Evolutionary conservation across 2,113 vertebrate genomes (phyloP), one percentile per base, ranked within the genome.

Genomic region (Lutjanus erythropterus): DNA sequence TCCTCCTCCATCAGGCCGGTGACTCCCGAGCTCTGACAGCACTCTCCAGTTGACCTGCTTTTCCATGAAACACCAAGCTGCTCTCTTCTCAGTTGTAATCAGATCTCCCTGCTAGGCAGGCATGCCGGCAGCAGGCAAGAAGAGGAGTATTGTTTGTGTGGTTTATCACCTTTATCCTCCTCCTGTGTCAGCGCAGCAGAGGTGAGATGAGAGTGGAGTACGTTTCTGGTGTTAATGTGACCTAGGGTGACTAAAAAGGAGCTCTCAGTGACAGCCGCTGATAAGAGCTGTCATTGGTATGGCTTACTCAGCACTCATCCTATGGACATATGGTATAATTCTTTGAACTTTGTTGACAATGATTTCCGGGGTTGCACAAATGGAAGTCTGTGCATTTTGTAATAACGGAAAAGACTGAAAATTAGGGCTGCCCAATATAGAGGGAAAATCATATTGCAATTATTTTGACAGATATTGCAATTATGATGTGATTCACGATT

Each of bases 1-100:
- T 78, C 37, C 31, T 78, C 56, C 73, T 86, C 68, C 72, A 75
- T 91, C 88, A 89, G 83, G 46, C 72, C 23, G 29, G 89, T 89
- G 78, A 91, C 88, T 91, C 89, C 81, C 56, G 44, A 81, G 35
- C 80, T 79, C 80, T 89, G 81, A 81, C 82, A 79, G 84, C 61
- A 53, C 82, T 84, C 88, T 75, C 79, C 78, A 86, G 87, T 86
- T 90, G 89, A 93, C 90, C 89, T 86, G 88, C 83, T 92, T 93
- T 92, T 86, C 87, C 86, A 81, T 87, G 88, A 89, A 84, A 91
- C 87, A 89, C 84, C 92, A 83, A 87, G 78, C 86, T 86, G 89
- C 91, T 84, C 83, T 88, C 86, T 86, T 88, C 88, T 92, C 84
- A 53, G 83, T 71, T 82, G 92, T 91, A 92, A 95, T 93, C 92